These are phyloP conservation scores for Sebastes baramenuke DNA, from an alignment of 2,797 vertebrate genomes.

Conservation along the genomic window DNA sequence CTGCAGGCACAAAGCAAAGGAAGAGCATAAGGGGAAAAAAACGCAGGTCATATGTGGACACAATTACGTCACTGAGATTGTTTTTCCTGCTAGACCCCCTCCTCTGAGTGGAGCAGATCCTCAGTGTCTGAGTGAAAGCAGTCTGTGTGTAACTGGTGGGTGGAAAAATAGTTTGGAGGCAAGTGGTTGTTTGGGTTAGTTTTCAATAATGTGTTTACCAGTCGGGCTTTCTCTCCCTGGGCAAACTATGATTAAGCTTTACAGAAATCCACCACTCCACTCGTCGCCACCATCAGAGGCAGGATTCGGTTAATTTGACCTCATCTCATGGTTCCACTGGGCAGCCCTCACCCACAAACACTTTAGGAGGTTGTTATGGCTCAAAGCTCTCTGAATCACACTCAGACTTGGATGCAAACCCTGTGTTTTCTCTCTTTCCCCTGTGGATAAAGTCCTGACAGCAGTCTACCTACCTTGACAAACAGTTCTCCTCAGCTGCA, in stretches of 20 bases:
- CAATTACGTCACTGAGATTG: slow-evolving; percentile 26
- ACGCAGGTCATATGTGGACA: slow-evolving; percentile 11
- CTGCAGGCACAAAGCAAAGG: slow-evolving; percentile 72
- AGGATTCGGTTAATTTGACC: slow-evolving; percentile 64
- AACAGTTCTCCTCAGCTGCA: slow-evolving; percentile 96
- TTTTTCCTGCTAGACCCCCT: slow-evolving; percentile 45
- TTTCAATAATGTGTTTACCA: slow-evolving; percentile 79
- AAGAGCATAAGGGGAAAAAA: not conserved
- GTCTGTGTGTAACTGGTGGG: slow-evolving; percentile 55
- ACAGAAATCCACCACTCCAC: slow-evolving; percentile 54
- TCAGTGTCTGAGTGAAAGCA: slow-evolving; percentile 23
- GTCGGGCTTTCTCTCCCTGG: slow-evolving; percentile 66
- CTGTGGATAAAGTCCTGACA: slow-evolving; percentile 6
- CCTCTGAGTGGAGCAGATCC: slow-evolving; percentile 19
- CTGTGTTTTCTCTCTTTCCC: not conserved
- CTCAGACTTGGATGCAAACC: slow-evolving; percentile 33
- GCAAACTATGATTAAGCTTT: slow-evolving; percentile 72
- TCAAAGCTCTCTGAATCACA: slow-evolving; percentile 49
- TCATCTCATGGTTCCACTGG: slow-evolving; percentile 43
- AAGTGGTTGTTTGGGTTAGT: slow-evolving; percentile 67
- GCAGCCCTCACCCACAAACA: slow-evolving; percentile 53
- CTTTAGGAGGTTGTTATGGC: slow-evolving; percentile 61
- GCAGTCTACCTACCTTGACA: slow-evolving; percentile 94
- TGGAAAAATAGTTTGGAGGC: slow-evolving; percentile 57
- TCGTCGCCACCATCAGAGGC: slow-evolving; percentile 42